Evolutionary conservation across 2,113 vertebrate species (phyloP).

Genomic region (Hiodon alosoides): DNA sequence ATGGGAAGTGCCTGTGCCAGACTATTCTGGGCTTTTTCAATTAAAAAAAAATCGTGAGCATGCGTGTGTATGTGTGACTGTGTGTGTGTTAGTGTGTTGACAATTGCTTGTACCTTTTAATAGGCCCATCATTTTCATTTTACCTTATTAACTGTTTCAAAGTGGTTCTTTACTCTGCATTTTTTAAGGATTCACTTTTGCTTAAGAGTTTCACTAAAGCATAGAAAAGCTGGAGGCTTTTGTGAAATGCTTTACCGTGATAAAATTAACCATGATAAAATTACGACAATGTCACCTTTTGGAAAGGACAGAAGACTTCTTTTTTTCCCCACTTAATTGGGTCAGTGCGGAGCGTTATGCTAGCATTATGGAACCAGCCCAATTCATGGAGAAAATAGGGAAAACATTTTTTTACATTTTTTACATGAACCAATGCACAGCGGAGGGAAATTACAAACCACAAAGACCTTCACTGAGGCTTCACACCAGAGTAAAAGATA

Average conservation of each 20-base stretch:
- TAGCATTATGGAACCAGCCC: background rate
- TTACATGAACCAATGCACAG: conserved; percentile 3
- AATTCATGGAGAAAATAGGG: too few species aligned
- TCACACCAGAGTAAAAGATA: background rate
- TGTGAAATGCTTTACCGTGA: background rate
- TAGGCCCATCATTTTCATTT: too few species aligned
- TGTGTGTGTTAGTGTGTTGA: too few species aligned
- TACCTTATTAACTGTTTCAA: background rate
- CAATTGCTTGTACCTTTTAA: too few species aligned
- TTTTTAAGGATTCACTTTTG: background rate
- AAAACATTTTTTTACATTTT: conserved; percentile 14
- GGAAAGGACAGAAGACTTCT: background rate
- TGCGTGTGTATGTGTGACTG: too few species aligned
- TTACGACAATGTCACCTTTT: conserved; percentile 5
- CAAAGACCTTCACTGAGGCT: background rate
- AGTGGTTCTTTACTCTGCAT: too few species aligned
- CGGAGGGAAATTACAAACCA: background rate
- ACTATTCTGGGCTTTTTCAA: too few species aligned
- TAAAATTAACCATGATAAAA: conserved; percentile 10
- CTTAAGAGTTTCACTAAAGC: conserved; percentile 15
- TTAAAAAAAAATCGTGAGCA: too few species aligned
- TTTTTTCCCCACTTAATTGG: background rate
- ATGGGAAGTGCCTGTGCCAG: too few species aligned
- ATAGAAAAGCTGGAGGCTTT: background rate
- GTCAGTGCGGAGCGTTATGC: background rate